Evolutionary conservation across 2,888 invertebrate species (phyloP).

Genomic region (Ophion slaviceki): DNA sequence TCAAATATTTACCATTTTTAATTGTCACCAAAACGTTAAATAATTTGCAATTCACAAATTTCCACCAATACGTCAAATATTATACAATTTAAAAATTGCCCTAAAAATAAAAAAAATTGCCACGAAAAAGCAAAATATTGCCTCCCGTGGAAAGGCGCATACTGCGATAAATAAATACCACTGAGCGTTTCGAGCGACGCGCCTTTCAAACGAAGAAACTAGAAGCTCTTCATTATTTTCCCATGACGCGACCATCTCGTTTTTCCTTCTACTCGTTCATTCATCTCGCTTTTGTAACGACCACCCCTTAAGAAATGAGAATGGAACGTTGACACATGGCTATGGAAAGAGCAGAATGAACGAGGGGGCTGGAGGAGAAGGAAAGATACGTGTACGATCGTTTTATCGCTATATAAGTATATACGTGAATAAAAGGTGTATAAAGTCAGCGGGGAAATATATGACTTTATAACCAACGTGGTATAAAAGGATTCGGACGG

Average conservation of each 20-base stretch:
- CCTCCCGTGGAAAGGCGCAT: slow-evolving; percentile 8
- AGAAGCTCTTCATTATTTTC: slow-evolving; percentile 63
- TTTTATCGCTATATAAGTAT: slow-evolving; percentile 48
- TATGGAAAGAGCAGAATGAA: slow-evolving; percentile 46
- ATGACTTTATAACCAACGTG: slow-evolving; percentile 73
- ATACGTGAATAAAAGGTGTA: slow-evolving; percentile 46
- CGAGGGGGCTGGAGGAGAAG: slow-evolving; percentile 7
- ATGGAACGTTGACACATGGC: slow-evolving; percentile 82
- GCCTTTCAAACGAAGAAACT: slow-evolving; percentile 10
- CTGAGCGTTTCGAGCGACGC: not conserved
- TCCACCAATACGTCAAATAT: no score
- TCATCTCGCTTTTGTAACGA: slow-evolving; percentile 54
- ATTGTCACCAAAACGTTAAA: no score
- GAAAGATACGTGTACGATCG: slow-evolving; percentile 52
- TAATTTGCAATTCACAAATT: no score
- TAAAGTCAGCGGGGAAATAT: slow-evolving; percentile 71
- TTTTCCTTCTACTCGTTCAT: slow-evolving; percentile 52
- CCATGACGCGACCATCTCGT: slow-evolving; percentile 44
- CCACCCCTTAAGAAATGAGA: slow-evolving; percentile 77
- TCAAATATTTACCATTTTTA: no score
- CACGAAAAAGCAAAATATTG: not conserved
- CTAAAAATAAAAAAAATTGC: not conserved
- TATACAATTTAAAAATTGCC: no score
- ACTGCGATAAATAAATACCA: not conserved
- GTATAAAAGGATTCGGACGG: slow-evolving; percentile 67